Percentiles rank a stretch among this genome's conserved stretches.
These are phyloP conservation scores for Nasonia longicornis DNA, from an alignment of 1,140 invertebrate genomes.

Conservation along the genomic window DNA sequence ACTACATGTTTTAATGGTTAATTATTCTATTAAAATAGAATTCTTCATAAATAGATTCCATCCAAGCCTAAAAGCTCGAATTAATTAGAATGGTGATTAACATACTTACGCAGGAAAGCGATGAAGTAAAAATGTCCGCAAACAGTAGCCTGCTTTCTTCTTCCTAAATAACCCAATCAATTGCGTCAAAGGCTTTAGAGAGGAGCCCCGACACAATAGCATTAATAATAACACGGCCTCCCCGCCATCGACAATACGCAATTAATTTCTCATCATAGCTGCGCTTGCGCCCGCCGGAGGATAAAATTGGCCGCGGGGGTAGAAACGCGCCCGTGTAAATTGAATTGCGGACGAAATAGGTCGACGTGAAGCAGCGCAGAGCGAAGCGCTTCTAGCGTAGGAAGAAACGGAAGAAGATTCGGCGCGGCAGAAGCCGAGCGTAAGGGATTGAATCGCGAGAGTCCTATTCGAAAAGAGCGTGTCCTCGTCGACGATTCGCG, in stretches of 20 bases:
- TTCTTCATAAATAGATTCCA: no score
- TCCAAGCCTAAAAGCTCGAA: no score
- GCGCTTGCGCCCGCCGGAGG: not conserved
- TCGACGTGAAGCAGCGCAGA: not conserved
- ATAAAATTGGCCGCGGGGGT: not conserved
- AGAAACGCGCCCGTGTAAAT: slow-evolving; percentile 6
- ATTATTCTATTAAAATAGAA: no score
- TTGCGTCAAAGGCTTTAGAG: not conserved
- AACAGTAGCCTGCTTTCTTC: not conserved
- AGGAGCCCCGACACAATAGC: not conserved
- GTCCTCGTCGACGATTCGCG: not conserved
- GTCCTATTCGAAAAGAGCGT: not conserved
- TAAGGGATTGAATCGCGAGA: slow-evolving; percentile 13
- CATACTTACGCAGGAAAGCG: no score
- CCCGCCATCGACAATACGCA: not conserved
- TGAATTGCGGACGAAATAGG: slow-evolving; percentile 26
- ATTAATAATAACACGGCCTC: not conserved
- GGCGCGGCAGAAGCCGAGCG: not conserved
- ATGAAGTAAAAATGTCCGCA: no score
- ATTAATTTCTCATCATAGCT: slow-evolving; percentile 15
- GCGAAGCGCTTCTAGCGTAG: no score
- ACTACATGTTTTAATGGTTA: no score
- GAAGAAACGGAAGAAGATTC: not conserved
- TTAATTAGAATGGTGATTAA: no score
- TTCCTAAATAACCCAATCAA: not conserved